A percentile compares a stretch with the other conserved stretches of the same genome.
Evolutionary conservation across 2,797 vertebrate genomes (phyloP).

Genomic region (Bovichtus variegatus): DNA sequence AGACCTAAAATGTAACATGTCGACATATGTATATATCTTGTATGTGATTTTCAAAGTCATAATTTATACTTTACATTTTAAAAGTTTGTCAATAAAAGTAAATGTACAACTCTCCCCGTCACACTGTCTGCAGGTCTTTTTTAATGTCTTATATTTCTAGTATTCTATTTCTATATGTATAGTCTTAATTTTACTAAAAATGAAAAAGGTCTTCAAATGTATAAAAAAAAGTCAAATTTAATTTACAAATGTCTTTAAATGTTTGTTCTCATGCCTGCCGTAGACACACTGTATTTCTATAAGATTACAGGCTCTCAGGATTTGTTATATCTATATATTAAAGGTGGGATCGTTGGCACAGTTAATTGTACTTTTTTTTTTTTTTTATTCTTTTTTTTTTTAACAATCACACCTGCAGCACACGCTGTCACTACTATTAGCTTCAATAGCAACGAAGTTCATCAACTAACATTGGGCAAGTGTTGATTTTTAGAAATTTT

Average conservation of each 20-base stretch:
- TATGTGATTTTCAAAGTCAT: neutral
- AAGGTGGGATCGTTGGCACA: neutral
- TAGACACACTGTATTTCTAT: neutral
- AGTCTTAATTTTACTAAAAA: no score
- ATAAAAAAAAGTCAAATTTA: neutral
- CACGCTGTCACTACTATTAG: neutral
- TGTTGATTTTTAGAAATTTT: neutral
- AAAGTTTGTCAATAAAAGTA: constrained; percentile 34
- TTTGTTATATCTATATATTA: neutral
- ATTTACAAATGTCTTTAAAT: neutral
- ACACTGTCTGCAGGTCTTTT: neutral
- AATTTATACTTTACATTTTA: neutral
- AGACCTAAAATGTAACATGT: no score
- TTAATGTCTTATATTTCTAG: no score
- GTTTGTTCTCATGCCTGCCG: neutral
- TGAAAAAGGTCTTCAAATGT: neutral
- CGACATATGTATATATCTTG: neutral
- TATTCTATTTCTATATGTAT: no score
- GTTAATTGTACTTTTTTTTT: neutral
- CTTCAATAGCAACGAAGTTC: neutral
- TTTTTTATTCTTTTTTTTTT: neutral
- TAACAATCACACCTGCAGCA: accelerated
- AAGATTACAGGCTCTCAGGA: neutral
- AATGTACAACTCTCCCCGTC: no score
- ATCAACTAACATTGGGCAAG: accelerated